Percentiles rank a stretch among this genome's conserved stretches.
phyloP scores from a whole-genome alignment of 2,113 vertebrate species.

The Rhabdornis inornatus region DNA sequence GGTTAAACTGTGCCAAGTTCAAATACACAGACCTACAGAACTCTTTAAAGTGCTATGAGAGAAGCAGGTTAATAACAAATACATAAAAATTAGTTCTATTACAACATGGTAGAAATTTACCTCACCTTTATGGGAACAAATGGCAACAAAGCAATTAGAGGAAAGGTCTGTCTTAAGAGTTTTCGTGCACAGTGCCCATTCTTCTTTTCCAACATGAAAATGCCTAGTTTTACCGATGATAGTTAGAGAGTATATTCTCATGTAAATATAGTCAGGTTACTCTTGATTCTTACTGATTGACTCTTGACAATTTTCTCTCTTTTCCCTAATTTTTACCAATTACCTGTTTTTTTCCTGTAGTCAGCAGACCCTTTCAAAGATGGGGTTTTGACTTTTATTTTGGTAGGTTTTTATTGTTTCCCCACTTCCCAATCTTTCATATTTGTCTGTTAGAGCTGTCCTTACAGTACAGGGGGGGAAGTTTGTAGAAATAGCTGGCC shows the following conservation, averaged over 20 bases:
- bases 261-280: neutral
- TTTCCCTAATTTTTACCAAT: neutral
- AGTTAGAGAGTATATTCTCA: neutral
- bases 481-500: neutral
- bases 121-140: neutral
- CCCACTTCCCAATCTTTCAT: rapidly evolving
- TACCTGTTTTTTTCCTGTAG: neutral
- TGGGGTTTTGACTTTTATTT: neutral
- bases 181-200: neutral
- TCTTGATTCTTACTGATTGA: neutral
- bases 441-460: neutral
- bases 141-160: neutral
- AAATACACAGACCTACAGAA: neutral
- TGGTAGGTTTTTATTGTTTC: neutral
- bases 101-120: neutral
- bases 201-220: neutral
- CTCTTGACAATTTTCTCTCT: neutral
- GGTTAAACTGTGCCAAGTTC: neutral
- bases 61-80: neutral
- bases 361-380: neutral
- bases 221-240: neutral
- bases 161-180: neutral
- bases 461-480: neutral
- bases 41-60: neutral
- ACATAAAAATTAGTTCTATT: neutral